A percentile compares a stretch with the other conserved stretches of the same genome.
Evolutionary conservation across 2,113 vertebrate genomes (phyloP).

Genomic region (Psittacus erithacus): DNA sequence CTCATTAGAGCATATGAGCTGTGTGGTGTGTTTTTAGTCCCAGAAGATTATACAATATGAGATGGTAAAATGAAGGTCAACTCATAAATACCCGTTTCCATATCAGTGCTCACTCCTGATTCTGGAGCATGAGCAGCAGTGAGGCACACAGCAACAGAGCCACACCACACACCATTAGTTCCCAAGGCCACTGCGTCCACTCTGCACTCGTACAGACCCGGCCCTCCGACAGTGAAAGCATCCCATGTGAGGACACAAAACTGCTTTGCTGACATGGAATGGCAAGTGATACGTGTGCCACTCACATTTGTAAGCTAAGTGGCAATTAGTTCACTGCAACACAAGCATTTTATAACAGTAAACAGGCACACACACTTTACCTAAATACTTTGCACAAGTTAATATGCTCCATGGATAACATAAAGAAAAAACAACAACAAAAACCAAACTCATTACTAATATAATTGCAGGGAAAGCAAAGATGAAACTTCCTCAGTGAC

Average conservation of each 20-base stretch:
- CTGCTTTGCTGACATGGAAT: not conserved
- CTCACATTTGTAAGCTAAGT: not conserved
- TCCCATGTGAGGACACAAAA: not conserved
- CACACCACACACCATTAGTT: not conserved
- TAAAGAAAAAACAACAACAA: not conserved
- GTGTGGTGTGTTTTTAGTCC: not conserved
- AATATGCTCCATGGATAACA: not conserved
- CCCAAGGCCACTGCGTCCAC: not conserved
- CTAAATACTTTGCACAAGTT: not conserved
- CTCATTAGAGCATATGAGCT: not conserved
- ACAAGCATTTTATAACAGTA: not conserved
- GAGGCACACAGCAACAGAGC: not conserved
- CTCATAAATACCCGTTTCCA: not conserved
- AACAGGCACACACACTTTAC: not conserved
- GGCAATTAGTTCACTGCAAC: not conserved
- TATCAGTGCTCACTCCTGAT: not conserved
- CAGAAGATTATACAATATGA: not conserved
- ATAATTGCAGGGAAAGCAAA: not conserved
- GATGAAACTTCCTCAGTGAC: not conserved
- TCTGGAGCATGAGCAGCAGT: not conserved
- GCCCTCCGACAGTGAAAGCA: rapidly evolving
- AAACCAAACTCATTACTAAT: not conserved
- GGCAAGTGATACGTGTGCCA: rapidly evolving
- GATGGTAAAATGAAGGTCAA: conserved; percentile 44
- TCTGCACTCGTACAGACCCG: rapidly evolving